These are phyloP conservation scores for Anolis carolinensis DNA, from an alignment of 2,113 vertebrate genomes.

Conservation along the genomic window DNA sequence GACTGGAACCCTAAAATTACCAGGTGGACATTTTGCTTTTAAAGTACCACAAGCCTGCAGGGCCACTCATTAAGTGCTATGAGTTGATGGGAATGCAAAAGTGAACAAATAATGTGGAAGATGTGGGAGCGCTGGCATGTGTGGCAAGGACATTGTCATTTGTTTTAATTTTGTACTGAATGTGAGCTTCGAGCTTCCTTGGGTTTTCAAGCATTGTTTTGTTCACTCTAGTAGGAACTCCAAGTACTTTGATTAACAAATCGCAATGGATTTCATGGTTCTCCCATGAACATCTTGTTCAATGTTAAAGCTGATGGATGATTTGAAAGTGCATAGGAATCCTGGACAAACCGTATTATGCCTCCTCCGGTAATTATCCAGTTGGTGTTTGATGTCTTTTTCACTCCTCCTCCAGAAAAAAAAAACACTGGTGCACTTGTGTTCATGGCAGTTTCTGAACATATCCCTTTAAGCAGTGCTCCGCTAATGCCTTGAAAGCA, in stretches of 20 bases:
- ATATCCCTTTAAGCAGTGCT: not conserved
- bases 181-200: fast-evolving
- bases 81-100: not conserved
- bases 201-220: conserved; percentile 26
- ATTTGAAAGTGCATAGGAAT: not conserved
- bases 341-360: not conserved
- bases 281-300: not conserved
- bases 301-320: not conserved
- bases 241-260: not conserved
- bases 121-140: not conserved
- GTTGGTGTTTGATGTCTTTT: not conserved
- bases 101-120: not conserved
- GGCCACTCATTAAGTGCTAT: not conserved
- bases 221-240: not conserved
- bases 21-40: not conserved
- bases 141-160: fast-evolving
- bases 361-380: not conserved
- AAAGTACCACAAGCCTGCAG: conserved; percentile 7
- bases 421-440: not conserved
- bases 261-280: not conserved
- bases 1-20: not conserved
- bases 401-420: not conserved
- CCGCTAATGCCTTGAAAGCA: not conserved
- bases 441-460: not conserved
- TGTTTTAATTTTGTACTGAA: conserved; percentile 12